Percentiles rank a stretch among this genome's conserved stretches.
Conservation (phyloP, 2,113 vertebrate species). For the Mixornis gularis region DNA sequence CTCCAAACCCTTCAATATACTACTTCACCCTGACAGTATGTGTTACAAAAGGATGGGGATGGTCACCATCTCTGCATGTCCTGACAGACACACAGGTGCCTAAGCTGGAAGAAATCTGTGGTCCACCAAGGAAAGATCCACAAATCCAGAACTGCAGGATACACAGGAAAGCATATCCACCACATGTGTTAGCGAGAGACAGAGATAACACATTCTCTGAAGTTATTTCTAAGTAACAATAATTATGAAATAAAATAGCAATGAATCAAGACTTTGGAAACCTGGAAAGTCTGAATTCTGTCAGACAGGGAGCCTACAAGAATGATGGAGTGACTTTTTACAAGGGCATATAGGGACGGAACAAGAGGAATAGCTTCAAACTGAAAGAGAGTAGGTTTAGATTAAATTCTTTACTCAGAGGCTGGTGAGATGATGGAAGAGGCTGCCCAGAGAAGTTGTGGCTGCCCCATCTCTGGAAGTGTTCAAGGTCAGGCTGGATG, state of each 20-base stretch:
- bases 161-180: not conserved
- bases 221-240: not conserved
- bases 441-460: not conserved
- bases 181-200: not conserved
- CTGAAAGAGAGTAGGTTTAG: not conserved
- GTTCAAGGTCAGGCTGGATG: not conserved
- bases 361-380: not conserved
- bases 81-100: not conserved
- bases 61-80: not conserved
- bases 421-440: not conserved
- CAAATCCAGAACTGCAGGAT: not conserved
- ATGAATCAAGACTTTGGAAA: not conserved
- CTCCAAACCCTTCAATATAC: not conserved
- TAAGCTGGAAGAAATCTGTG: not conserved
- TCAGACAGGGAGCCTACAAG: not conserved
- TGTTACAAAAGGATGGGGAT: not conserved
- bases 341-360: not conserved
- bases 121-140: not conserved
- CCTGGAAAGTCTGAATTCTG: not conserved
- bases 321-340: not conserved
- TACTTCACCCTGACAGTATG: not conserved
- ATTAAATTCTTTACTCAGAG: not conserved
- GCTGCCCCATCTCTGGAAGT: not conserved
- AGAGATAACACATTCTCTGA: not conserved
- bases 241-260: not conserved